Evolutionary conservation across 1,140 invertebrate species (phyloP), one percentile per base, ranked within the genome.

Genomic region (Brachionus calyciflorus): DNA sequence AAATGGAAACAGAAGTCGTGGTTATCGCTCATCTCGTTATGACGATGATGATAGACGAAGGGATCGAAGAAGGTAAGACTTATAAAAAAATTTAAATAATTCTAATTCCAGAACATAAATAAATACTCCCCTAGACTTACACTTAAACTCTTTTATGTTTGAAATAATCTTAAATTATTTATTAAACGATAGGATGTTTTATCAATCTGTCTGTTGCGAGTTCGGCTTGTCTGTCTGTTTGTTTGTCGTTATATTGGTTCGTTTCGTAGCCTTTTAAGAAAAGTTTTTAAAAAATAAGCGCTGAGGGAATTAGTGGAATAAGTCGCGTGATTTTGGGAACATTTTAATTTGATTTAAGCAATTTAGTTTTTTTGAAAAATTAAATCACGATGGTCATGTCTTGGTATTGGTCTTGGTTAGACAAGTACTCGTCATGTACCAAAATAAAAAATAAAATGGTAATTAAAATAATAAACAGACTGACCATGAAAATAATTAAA

Each of bases 221-320:
- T 33, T 48, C 28, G 37, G 33, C 63, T 48, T 68, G 63, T 68
- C 65, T 40, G 65, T 70, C 65, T 70, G 65, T 46, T 33, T 70
- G 65, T 65, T 26, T 51, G 49, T 51, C 28, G 60, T 26, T 26
- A 53, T 10, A 33, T 30, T n/a, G 17, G 28, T 17, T 33, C 9
- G 28, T 14, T 60, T 60, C 3, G 55, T 28, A 5, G 33, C 33
- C n/a, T n/a, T n/a, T n/a, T n/a, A n/a, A n/a, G n/a, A n/a, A n/a
- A n/a, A n/a, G n/a, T n/a, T n/a, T n/a, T n/a, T n/a, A n/a, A n/a
- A n/a, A n/a, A n/a, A n/a, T n/a, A n/a, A n/a, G n/a, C n/a, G n/a
- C n/a, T n/a, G n/a, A n/a, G n/a, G n/a, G n/a, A n/a, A n/a, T n/a
- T n/a, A n/a, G n/a, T n/a, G n/a, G n/a, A n/a, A n/a, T n/a, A n/a